These are phyloP conservation scores for Philotrypesis tridentata DNA, from an alignment of 1,140 invertebrate species.

Conservation along the genomic window DNA sequence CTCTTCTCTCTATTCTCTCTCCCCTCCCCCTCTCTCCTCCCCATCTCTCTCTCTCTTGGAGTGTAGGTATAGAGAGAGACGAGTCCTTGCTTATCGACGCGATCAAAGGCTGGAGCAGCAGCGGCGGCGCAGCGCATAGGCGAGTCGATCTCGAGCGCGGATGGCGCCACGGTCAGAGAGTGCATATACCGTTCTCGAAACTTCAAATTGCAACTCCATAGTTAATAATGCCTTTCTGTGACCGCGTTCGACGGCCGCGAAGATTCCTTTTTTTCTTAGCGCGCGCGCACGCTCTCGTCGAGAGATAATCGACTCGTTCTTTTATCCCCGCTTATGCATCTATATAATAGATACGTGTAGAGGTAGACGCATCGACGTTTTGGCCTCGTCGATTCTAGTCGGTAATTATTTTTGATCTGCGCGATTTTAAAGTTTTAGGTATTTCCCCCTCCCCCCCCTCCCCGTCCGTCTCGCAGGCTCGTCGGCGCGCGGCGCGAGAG, in stretches of 20 bases:
- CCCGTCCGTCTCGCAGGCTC: too few species aligned
- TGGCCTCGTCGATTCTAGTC: too few species aligned
- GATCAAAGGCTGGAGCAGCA: neutral
- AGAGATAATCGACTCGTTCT: slow-evolving; percentile 34
- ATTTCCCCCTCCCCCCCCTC: too few species aligned
- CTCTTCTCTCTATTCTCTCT: too few species aligned
- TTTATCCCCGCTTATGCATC: slow-evolving; percentile 17
- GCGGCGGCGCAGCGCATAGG: neutral
- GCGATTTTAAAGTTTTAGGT: neutral
- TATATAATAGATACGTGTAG: too few species aligned
- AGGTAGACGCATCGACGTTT: too few species aligned
- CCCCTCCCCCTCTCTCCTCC: too few species aligned
- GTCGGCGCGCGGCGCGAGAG: too few species aligned
- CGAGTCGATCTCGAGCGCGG: slow-evolving; percentile 10
- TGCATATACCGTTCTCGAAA: slow-evolving; percentile 48
- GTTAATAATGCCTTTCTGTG: slow-evolving; percentile 44
- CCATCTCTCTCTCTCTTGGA: neutral
- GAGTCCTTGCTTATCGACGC: slow-evolving; percentile 46
- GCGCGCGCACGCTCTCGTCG: neutral
- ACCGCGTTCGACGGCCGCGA: slow-evolving; percentile 18
- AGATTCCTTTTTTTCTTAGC: neutral
- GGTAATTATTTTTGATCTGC: slow-evolving; percentile 25
- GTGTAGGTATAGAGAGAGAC: neutral
- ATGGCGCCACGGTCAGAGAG: slow-evolving; percentile 44
- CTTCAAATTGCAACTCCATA: slow-evolving; percentile 47